Conservation (phyloP, 2,888 invertebrate genomes). For the Heliconius hortense region DNA sequence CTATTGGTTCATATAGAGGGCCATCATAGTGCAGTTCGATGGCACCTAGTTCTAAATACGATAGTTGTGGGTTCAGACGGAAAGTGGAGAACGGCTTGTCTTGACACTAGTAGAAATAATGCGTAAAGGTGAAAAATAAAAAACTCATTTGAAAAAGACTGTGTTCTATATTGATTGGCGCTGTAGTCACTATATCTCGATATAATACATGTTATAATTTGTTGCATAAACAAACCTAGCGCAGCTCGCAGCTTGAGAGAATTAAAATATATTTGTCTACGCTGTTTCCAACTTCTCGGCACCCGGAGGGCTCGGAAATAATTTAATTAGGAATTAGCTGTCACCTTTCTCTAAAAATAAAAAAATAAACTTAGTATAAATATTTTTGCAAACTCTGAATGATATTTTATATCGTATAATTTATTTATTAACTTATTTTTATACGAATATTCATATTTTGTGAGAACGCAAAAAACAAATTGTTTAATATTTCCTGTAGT, state of each 20-base stretch:
- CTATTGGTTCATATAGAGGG: background rate
- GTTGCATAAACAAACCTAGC: conserved; percentile 32
- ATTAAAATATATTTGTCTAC: conserved; percentile 43
- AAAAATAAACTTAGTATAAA: conserved; percentile 16
- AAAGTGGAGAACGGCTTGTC: background rate
- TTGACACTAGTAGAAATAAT: background rate
- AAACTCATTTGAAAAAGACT: background rate
- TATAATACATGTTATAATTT: conserved; percentile 29
- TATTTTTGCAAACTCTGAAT: conserved; percentile 14
- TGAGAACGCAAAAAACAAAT: background rate
- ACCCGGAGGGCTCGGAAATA: conserved; percentile 39
- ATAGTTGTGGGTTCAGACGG: too few species aligned
- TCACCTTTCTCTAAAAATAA: conserved; percentile 33
- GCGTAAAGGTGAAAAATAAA: background rate
- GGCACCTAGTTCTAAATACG: too few species aligned
- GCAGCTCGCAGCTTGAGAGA: conserved; percentile 36
- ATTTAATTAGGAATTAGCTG: conserved; percentile 43
- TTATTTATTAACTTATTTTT: background rate
- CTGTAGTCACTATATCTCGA: background rate
- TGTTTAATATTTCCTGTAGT: background rate
- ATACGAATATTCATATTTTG: background rate
- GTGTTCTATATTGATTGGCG: background rate
- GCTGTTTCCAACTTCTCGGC: conserved; percentile 40
- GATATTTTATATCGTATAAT: background rate
- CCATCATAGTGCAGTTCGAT: too few species aligned